Base-by-base conservation (phyloP, 1,140 invertebrate genomes). In the Drosophila jambulina region DNA sequence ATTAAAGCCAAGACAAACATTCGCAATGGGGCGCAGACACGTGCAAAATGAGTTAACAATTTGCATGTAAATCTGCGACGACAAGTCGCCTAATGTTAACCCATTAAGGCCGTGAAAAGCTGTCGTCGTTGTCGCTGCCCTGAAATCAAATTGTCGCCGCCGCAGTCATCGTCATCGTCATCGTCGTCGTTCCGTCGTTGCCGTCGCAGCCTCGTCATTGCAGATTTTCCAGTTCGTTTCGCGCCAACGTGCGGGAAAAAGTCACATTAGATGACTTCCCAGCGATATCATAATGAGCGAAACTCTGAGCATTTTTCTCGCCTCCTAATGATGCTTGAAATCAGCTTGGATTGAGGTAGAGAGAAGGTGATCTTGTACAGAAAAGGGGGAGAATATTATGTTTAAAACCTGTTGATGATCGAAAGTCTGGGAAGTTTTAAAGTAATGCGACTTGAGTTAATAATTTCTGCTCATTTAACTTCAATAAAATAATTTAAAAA, bases 81-180 rank as follows among this genome's bases (percentile, higher is more conserved):
- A 76, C 75, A 77, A 78, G 65, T 78, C 74, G 62, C 54, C 79
- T 70, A 80, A 88, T 84, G 80, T 88, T 88, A 80, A 80, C 84
- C 84, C 84, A 88, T 87, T 87, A 88, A 57, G 68, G 71, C 61
- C 74, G 67, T 72, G 69, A 72, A 72, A 63, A 46, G 46, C 63
- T 53, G 42, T 48, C 63, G 76, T 53, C 59, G 53, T 38, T 54
- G 53, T 38, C 32, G 70, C 64, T 49, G 21, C 46, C 19, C 49
- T 75, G 76, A 83, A 75, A 75, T 83, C 76, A 86, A 82, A 85
- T 78, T 82, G 84, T 69, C 83, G 79, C 58, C 48, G 17, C 27
- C 58, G 62, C 25, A 56, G 40, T 19, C 29, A 15, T 19, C 59
- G 27, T 25, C 57, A 60, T 48, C 49, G 65, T 42, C 56, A n/a